Base-by-base conservation (phyloP, 2,888 invertebrate species). In the Melipona bicolor region DNA sequence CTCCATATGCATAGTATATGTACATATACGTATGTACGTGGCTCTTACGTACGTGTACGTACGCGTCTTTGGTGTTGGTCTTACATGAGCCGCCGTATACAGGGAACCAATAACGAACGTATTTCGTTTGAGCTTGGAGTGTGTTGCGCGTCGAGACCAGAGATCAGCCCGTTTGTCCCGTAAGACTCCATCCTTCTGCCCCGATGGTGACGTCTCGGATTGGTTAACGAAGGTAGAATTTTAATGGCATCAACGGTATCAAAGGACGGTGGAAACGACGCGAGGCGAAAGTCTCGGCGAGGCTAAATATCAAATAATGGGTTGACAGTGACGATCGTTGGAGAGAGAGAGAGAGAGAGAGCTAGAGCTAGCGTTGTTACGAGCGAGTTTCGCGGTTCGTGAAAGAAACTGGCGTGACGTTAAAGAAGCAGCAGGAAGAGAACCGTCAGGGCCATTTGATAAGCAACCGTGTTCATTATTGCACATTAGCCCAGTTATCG, bases 381-480 rank as follows among this genome's bases (percentile, higher is more conserved):
- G 81, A 87, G 78, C 83, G 71, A 56, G 80, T 89, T 89, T 90
- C 87, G 87, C 86, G 86, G 80, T 89, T 89, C 87, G 78, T 87
- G 84, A 90, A 84, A 85, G 89, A 80, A 77, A 81, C 81, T 77
- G 73, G 64, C 77, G 76, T 49, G 83, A 87, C 43, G 89, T 89
- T 78, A 79, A 65, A 76, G 82, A 84, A 84, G 81, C 85, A 83
- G 85, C 90, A 89, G 90, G 90, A 90, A 90, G 90, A 89, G 90
- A 85, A 85, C 86, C 89, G 90, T 90, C 90, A 90, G 90, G 90
- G 89, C 89, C 90, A 87, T 90, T 90, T 90, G 89, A 89, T 89
- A 90, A 90, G 90, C 89, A 89, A 88, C 82, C 89, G 77, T 89
- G 90, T 89, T 90, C 90, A 90, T 89, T 89, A 90, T 88, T 87